A percentile compares a stretch with the other conserved stretches of the same genome.
Evolutionary conservation across 2,113 vertebrate species (phyloP).

Genomic region (Paralichthys olivaceus): DNA sequence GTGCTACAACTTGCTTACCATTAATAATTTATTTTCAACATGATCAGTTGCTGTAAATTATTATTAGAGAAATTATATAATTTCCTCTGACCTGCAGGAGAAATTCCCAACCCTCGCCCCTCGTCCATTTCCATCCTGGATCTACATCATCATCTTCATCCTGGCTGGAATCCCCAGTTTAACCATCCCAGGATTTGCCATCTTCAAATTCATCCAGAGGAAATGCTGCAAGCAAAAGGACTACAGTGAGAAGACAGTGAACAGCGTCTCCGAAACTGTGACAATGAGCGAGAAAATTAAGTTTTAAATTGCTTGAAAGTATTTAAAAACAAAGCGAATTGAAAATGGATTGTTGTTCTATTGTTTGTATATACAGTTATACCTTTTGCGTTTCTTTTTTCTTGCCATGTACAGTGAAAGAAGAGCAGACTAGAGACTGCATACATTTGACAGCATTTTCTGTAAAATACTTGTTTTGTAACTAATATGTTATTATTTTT

Average conservation of each 20-base stretch:
- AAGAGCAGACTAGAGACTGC: background rate
- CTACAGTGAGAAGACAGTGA: background rate
- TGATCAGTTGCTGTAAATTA: background rate
- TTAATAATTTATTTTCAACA: background rate
- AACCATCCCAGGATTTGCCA: constrained; percentile 81
- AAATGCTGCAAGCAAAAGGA: constrained; percentile 61
- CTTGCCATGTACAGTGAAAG: background rate
- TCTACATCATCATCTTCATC: constrained; percentile 87
- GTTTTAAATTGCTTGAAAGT: constrained; percentile 25
- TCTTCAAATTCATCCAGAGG: constrained; percentile 84
- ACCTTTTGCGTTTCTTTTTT: background rate
- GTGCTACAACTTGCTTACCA: background rate
- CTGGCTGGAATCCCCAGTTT: constrained; percentile 89
- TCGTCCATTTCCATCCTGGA: constrained; percentile 83
- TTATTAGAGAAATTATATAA: too few species aligned
- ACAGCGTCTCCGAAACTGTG: constrained; percentile 71
- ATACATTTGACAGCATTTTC: background rate
- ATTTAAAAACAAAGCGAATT: constrained; percentile 16
- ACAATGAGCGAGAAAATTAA: constrained; percentile 58
- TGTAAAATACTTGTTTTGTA: constrained; percentile 13
- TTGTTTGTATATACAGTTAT: constrained; percentile 13
- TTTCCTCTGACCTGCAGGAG: constrained; percentile 69
- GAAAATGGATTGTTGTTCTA: background rate
- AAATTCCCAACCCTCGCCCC: constrained; percentile 83
- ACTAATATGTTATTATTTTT: background rate